These are phyloP conservation scores for Halcyon leucocephala DNA, from an alignment of 2,797 vertebrate species.

Conservation along the genomic window DNA sequence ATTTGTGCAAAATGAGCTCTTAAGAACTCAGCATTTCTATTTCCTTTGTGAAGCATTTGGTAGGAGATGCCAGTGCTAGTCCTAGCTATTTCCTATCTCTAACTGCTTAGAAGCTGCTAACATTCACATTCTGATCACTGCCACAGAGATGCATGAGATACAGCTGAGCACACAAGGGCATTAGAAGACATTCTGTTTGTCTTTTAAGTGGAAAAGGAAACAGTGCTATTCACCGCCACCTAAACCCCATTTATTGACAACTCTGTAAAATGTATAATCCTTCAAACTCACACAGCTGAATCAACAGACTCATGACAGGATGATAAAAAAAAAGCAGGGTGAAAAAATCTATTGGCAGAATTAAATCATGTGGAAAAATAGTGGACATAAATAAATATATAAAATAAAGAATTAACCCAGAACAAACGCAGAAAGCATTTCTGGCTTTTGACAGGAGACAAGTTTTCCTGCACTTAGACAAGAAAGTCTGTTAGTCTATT, in stretches of 20 bases:
- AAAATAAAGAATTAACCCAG: slow-evolving; percentile 9
- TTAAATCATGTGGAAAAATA: neutral
- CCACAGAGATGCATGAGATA: neutral
- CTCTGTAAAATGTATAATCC: slow-evolving; percentile 35
- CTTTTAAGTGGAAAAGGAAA: slow-evolving; percentile 47
- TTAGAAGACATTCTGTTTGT: slow-evolving; percentile 52
- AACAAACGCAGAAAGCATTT: neutral
- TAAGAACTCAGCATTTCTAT: neutral
- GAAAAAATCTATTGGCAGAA: neutral
- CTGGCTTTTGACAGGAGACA: neutral
- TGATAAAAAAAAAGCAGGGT: neutral
- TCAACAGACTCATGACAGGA: slow-evolving; percentile 44
- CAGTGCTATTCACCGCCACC: slow-evolving; percentile 17
- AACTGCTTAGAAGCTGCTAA: neutral
- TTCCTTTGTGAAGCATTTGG: neutral
- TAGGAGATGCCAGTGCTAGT: neutral
- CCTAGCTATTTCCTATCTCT: neutral
- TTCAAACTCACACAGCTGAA: slow-evolving; percentile 37
- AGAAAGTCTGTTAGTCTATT: neutral
- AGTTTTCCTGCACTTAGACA: neutral
- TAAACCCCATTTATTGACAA: slow-evolving; percentile 44
- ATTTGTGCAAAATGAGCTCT: rapidly evolving
- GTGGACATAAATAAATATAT: neutral
- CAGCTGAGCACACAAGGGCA: slow-evolving; percentile 45
- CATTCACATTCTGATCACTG: slow-evolving; percentile 40